A percentile compares a stretch with the other conserved stretches of the same genome.
Conservation (phyloP, 1,140 invertebrate genomes). For the Pseudobourletiella spinata region DNA sequence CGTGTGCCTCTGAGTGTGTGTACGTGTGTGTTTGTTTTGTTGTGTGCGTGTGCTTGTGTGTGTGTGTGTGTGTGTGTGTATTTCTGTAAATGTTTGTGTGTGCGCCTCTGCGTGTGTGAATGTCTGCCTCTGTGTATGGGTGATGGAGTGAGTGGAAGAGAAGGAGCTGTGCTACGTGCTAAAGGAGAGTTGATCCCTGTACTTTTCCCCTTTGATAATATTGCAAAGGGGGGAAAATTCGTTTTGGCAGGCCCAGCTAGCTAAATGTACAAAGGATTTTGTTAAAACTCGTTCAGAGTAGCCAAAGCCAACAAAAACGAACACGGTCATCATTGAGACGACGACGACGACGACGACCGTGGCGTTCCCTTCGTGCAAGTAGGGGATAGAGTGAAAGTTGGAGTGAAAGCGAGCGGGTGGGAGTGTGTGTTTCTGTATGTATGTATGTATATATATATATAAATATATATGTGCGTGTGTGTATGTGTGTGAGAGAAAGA, state of each 20-base stretch:
- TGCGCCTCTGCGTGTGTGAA: too few species aligned
- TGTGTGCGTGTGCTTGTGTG: too few species aligned
- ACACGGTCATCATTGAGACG: conserved; percentile 6
- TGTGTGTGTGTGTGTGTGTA: too few species aligned
- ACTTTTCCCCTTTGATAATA: conserved; percentile 6
- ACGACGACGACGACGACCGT: too few species aligned
- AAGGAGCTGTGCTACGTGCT: not conserved
- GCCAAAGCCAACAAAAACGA: conserved; percentile 2
- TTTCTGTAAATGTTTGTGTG: too few species aligned
- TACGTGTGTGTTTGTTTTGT: too few species aligned
- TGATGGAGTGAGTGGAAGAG: not conserved
- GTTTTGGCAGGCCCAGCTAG: not conserved
- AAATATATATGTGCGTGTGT: not conserved
- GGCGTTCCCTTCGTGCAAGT: too few species aligned
- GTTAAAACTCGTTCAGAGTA: conserved; percentile 4
- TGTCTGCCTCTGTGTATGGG: too few species aligned
- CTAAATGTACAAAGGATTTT: conserved; percentile 7
- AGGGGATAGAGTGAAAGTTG: too few species aligned
- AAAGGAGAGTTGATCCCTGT: conserved; percentile 3
- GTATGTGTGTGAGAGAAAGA: too few species aligned
- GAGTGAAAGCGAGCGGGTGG: not conserved
- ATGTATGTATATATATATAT: not conserved
- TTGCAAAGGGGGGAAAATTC: conserved; percentile 5
- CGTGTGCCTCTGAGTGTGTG: too few species aligned
- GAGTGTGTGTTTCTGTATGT: not conserved